A percentile compares a stretch with the other conserved stretches of the same genome.
Conservation (phyloP, 1,140 invertebrate genomes). For the Trichonephila clavipes region DNA sequence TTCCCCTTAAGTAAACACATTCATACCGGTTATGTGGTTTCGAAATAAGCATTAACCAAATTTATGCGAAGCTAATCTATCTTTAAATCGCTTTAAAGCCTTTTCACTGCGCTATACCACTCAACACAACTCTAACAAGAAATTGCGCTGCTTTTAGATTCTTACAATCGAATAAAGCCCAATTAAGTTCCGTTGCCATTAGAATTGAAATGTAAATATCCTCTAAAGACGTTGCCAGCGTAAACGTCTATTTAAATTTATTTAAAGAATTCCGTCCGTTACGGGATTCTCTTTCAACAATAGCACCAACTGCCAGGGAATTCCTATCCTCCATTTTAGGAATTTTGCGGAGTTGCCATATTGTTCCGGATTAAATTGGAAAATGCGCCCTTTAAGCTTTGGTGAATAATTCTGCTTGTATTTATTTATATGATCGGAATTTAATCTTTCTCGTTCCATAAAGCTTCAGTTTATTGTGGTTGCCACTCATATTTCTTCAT, state of each 20-base stretch:
- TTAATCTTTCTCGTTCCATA: too few relatives aligned
- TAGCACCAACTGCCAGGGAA: background rate
- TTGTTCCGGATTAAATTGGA: background rate
- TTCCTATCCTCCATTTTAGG: background rate
- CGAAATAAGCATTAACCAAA: too few relatives aligned
- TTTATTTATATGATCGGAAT: too few relatives aligned
- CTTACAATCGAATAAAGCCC: background rate
- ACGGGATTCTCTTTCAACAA: background rate
- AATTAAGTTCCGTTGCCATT: background rate
- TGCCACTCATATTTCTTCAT: too few relatives aligned
- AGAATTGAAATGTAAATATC: slow-evolving; percentile 17
- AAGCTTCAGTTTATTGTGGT: too few relatives aligned
- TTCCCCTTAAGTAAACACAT: background rate
- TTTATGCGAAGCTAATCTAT: too few relatives aligned
- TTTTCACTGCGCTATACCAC: background rate
- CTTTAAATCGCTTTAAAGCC: too few relatives aligned
- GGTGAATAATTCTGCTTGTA: too few relatives aligned
- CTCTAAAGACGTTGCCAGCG: slow-evolving; percentile 1
- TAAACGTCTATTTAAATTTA: slow-evolving; percentile 10
- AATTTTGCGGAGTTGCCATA: background rate
- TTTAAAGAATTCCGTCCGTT: background rate
- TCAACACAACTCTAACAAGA: background rate
- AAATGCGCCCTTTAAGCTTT: background rate
- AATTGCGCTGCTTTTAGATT: slow-evolving; percentile 6
- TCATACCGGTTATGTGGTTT: background rate